These are phyloP conservation scores for Carterocephalus palaemon DNA, from an alignment of 2,888 invertebrate genomes.

Conservation along the genomic window DNA sequence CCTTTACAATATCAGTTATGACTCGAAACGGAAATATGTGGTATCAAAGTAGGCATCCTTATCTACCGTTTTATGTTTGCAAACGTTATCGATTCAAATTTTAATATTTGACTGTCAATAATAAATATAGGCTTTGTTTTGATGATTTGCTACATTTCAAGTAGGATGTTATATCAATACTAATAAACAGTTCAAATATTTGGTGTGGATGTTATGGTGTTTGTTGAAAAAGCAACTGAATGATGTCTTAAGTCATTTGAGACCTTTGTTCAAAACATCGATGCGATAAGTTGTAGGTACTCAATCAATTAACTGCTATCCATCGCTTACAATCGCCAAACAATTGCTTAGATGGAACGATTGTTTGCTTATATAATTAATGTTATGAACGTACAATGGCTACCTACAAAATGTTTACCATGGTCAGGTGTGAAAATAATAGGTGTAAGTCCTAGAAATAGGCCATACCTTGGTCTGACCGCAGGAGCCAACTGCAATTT, in stretches of 20 bases:
- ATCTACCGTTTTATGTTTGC: conserved; percentile 18
- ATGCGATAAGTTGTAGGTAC: conserved; percentile 29
- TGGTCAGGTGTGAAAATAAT: conserved; percentile 1
- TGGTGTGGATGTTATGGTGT: conserved; percentile 33
- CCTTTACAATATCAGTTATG: conserved; percentile 9
- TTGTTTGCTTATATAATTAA: conserved; percentile 28
- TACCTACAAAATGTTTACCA: conserved; percentile 1
- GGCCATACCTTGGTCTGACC: too few relatives aligned
- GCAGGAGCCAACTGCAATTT: too few relatives aligned
- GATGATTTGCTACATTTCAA: conserved; percentile 56
- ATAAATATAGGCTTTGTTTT: conserved; percentile 49
- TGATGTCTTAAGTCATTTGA: conserved; percentile 26
- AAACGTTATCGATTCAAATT: conserved; percentile 48
- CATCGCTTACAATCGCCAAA: conserved; percentile 26
- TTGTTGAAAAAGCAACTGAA: conserved; percentile 32
- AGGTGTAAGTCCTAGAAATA: too few relatives aligned
- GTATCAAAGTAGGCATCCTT: conserved; percentile 24
- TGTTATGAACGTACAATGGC: conserved; percentile 3
- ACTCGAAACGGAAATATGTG: conserved; percentile 22
- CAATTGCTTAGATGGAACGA: conserved; percentile 27
- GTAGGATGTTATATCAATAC: conserved; percentile 47
- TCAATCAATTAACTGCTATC: conserved; percentile 30
- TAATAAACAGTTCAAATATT: conserved; percentile 57
- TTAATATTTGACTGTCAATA: conserved; percentile 45
- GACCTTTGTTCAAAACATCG: conserved; percentile 21